These are phyloP conservation scores for Anagrus nilaparvatae DNA, from an alignment of 1,140 invertebrate species.

Conservation along the genomic window DNA sequence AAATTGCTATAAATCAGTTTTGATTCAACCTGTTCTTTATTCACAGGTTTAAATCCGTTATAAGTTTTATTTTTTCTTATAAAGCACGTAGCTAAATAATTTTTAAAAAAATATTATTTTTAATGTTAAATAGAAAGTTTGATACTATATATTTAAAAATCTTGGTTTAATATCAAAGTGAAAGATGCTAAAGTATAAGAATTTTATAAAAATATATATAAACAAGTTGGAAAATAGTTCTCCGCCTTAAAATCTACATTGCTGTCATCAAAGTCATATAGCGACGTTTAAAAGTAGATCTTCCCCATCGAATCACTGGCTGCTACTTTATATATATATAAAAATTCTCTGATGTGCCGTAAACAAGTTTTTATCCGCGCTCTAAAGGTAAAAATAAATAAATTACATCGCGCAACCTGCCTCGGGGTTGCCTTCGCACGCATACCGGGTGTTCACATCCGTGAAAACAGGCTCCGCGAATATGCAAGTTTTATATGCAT, in stretches of 20 bases:
- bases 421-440: slow-evolving; percentile 23
- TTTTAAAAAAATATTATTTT: too few relatives aligned
- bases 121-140: too few relatives aligned
- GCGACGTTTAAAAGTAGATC: not conserved
- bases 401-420: slow-evolving; percentile 28
- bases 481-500: slow-evolving; percentile 40
- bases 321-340: slow-evolving; percentile 12
- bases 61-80: too few relatives aligned
- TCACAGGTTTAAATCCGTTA: too few relatives aligned
- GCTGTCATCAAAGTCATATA: slow-evolving; percentile 8
- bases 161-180: too few relatives aligned
- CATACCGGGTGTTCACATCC: slow-evolving; percentile 41
- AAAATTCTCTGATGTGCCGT: slow-evolving; percentile 19
- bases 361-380: slow-evolving; percentile 38
- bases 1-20: too few relatives aligned
- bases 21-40: too few relatives aligned
- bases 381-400: slow-evolving; percentile 38
- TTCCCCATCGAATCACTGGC: not conserved
- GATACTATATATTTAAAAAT: too few relatives aligned
- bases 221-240: slow-evolving; percentile 16
- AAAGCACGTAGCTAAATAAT: too few relatives aligned
- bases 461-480: slow-evolving; percentile 40
- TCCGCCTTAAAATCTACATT: slow-evolving; percentile 13
- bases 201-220: too few relatives aligned
- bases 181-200: too few relatives aligned